These are phyloP conservation scores for Nasonia giraulti DNA, from an alignment of 1,140 invertebrate species.

Conservation along the genomic window DNA sequence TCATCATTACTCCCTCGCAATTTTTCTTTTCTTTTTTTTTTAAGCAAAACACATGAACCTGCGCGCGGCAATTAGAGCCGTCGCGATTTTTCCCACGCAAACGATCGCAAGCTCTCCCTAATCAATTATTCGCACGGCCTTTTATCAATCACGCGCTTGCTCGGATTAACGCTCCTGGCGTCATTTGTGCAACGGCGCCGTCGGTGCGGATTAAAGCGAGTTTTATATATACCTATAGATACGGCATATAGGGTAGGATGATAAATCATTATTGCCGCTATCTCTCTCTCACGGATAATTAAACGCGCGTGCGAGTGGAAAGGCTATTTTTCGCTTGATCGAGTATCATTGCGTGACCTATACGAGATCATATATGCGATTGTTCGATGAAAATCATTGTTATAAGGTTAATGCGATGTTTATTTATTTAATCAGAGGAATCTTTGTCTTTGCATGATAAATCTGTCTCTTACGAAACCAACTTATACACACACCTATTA, in stretches of 20 bases:
- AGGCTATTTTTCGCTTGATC: background rate
- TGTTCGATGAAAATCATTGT: background rate
- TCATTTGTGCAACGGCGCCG: background rate
- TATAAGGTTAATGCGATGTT: background rate
- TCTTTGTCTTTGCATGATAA: background rate
- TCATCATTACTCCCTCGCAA: background rate
- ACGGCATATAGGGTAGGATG: background rate
- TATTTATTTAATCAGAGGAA: background rate
- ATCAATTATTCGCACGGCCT: constrained; percentile 43
- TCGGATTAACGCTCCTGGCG: constrained; percentile 24
- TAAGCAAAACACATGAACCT: background rate
- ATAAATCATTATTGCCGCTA: constrained; percentile 39
- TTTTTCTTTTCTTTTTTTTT: background rate
- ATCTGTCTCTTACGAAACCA: constrained; percentile 15
- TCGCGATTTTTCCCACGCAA: background rate
- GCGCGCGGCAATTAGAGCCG: background rate
- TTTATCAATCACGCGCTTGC: constrained; percentile 35
- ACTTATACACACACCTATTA: background rate
- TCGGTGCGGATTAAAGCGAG: no score
- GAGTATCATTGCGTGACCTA: background rate
- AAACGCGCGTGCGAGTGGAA: no score
- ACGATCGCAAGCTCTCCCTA: background rate
- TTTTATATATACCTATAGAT: background rate
- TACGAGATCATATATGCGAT: background rate
- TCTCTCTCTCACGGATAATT: no score